Evolutionary conservation across 2,113 vertebrate species (phyloP).

Genomic region (Vulpes vulpes): DNA sequence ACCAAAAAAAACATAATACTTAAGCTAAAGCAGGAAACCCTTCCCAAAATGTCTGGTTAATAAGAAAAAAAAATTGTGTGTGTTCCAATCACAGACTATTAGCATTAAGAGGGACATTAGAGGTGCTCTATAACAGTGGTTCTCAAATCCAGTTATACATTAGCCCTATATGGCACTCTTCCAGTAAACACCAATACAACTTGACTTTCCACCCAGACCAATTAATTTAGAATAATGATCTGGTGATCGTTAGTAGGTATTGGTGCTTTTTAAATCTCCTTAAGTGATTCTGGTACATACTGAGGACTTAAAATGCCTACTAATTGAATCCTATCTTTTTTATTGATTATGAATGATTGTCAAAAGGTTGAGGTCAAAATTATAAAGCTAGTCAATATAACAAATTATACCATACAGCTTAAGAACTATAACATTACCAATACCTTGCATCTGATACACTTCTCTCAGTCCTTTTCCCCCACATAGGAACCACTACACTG

Average conservation of each 20-base stretch:
- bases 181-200: neutral
- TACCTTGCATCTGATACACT: neutral
- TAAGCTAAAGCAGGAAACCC: neutral
- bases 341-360: neutral
- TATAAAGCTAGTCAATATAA: neutral
- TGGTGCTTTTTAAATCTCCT: neutral
- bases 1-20: neutral
- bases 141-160: neutral
- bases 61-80: neutral
- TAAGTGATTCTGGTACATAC: neutral
- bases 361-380: conserved; percentile 32
- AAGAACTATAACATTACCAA: neutral
- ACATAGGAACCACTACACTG: neutral
- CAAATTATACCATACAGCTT: neutral
- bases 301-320: neutral
- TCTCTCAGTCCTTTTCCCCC: neutral
- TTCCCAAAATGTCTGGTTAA: neutral
- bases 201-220: neutral
- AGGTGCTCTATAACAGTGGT: neutral
- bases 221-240: conserved; percentile 39
- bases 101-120: neutral
- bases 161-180: neutral
- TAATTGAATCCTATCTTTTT: neutral
- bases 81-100: neutral
- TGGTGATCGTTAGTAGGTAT: neutral